Conservation (phyloP, 2,888 invertebrate genomes). For the Gibbula magus region DNA sequence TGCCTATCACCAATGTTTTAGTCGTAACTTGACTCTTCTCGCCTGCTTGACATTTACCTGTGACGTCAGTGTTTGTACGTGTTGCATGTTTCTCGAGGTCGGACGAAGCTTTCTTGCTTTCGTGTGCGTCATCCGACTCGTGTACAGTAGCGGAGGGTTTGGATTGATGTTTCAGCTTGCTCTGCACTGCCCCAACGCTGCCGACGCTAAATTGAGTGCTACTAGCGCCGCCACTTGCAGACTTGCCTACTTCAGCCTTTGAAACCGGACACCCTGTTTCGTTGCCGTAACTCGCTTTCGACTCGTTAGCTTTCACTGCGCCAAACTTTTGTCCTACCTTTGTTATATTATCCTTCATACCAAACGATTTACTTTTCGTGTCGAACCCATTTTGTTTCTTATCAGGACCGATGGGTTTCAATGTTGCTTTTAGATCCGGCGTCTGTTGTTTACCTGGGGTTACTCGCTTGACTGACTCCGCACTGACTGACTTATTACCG, state of each 20-base stretch:
- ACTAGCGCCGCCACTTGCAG: background rate
- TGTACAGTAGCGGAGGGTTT: constrained; percentile 1
- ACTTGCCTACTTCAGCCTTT: background rate
- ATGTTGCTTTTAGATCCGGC: background rate
- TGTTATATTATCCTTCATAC: constrained; percentile 1
- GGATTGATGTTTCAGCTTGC: constrained; percentile 23
- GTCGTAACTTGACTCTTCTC: constrained; percentile 7
- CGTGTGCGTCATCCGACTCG: background rate
- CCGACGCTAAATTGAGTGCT: background rate
- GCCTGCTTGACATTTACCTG: constrained; percentile 14
- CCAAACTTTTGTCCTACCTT: constrained; percentile 14
- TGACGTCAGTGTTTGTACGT: constrained; percentile 17
- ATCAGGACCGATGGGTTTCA: background rate
- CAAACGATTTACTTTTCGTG: constrained; percentile 23
- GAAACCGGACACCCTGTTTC: background rate
- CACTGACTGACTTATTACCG: background rate
- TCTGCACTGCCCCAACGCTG: background rate
- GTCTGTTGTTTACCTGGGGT: background rate
- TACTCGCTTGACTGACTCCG: background rate
- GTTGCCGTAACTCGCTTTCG: background rate
- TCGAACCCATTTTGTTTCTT: constrained; percentile 10
- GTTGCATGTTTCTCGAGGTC: constrained; percentile 9
- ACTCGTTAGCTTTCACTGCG: constrained; percentile 14
- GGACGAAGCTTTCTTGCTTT: background rate
- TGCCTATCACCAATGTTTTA: constrained; percentile 14